These are phyloP conservation scores for Dallia pectoralis DNA, from an alignment of 2,797 vertebrate genomes.

Conservation along the genomic window DNA sequence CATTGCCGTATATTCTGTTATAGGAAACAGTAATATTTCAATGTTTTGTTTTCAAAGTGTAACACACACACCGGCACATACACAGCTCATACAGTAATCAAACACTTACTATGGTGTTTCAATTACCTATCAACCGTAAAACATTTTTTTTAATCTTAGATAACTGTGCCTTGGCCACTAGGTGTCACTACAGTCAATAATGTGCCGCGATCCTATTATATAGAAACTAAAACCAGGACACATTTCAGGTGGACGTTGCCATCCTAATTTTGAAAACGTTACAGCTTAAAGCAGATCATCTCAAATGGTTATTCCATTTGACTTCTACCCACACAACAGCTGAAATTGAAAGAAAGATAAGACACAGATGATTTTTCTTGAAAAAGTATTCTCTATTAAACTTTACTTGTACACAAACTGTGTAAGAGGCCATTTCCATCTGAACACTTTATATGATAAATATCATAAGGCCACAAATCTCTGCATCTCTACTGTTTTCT, in stretches of 20 bases:
- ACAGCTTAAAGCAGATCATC: not conserved
- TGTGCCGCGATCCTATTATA: not conserved
- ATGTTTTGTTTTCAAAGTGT: no score
- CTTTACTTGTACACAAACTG: slow-evolving; percentile 83
- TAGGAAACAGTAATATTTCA: no score
- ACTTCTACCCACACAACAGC: not conserved
- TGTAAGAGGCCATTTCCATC: slow-evolving; percentile 71
- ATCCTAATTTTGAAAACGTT: not conserved
- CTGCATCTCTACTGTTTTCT: slow-evolving; percentile 51
- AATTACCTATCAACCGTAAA: not conserved
- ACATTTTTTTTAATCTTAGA: not conserved
- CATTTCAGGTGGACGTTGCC: not conserved
- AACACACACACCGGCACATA: no score
- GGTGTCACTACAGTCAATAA: not conserved
- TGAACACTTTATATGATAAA: slow-evolving; percentile 71
- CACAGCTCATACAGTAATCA: not conserved
- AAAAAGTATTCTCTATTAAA: slow-evolving; percentile 74
- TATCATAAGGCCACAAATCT: slow-evolving; percentile 68
- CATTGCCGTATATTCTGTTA: not conserved
- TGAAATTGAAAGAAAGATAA: slow-evolving; percentile 23
- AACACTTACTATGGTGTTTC: not conserved
- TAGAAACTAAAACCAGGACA: not conserved
- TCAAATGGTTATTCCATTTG: not conserved
- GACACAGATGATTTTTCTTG: slow-evolving; percentile 24
- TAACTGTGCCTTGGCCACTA: not conserved